Evolutionary conservation across 2,797 vertebrate species (phyloP), one percentile per base, ranked within the genome.

Genomic region (Sebastes umbrosus): DNA sequence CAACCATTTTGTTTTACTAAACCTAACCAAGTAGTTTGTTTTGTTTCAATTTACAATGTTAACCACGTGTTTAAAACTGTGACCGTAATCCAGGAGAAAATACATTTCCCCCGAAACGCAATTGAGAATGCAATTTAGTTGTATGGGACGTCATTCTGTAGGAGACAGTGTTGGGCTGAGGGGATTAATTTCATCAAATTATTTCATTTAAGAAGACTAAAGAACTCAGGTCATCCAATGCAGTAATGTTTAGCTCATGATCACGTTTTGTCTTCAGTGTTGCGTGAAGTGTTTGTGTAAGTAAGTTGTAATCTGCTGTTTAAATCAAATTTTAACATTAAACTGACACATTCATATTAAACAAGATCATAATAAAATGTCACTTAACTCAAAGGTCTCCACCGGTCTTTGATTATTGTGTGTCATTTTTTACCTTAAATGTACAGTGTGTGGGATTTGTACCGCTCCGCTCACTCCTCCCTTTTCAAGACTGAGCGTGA

Each of bases 401-500:
- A 8, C 20, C 54, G 3, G 20, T 69, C 29, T 68, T 64, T 76
- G 18, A 67, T 72, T 70, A 29, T 27, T 67, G n/a, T 10, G 13
- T 39, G 20, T 62, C 12, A 22, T 34, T 55, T 68, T 75, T 46
- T 50, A 14, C 58, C 69, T 82, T 25, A 79, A 80, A 50, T 20
- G 46, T 50, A 50, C 46, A 50, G 18, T 46, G 16, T 46, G 43
- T 46, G 43, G 14, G 14, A 46, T 46, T 46, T 46, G 43, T 46
- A 7, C 5, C 43, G 14, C 43, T 50, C 3, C 43, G 16, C 43
- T 50, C 43, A 50, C 7, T 46, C 43, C 43, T 46, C 43, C 43
- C 43, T 46, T 46, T 46, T 3, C 43, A 50, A 50, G 43, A 50
- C 7, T 20, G 16, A 20, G 46, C 3, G 8, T 20, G 46, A 50